Evolutionary conservation across 2,113 vertebrate genomes (phyloP).

Genomic region (Corynorhinus townsendii): DNA sequence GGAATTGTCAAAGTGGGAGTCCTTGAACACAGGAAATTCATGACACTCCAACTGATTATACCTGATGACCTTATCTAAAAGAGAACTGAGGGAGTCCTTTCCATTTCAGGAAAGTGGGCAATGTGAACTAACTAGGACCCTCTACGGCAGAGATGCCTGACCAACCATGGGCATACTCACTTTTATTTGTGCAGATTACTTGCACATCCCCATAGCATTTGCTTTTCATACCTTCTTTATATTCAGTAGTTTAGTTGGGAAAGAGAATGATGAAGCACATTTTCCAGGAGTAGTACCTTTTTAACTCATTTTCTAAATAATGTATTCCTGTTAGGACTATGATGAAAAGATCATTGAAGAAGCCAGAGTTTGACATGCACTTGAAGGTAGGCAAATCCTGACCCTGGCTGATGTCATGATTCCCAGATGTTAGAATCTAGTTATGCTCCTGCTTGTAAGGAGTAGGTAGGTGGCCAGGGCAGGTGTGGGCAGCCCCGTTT

Average conservation of each 20-base stretch:
- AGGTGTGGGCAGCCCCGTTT: not conserved
- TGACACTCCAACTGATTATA: constrained; percentile 49
- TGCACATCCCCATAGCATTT: not conserved
- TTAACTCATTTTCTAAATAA: not conserved
- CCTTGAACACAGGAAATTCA: constrained; percentile 48
- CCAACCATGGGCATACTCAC: accelerated
- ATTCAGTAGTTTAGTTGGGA: not conserved
- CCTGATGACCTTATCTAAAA: constrained; percentile 54
- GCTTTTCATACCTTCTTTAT: not conserved
- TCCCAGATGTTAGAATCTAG: not conserved
- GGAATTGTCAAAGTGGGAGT: constrained; percentile 44
- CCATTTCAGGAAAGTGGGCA: constrained; percentile 36
- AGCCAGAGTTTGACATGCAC: not conserved
- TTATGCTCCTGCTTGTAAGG: not conserved
- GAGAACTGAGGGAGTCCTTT: constrained; percentile 46
- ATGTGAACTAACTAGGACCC: not conserved
- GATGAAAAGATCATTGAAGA: not conserved
- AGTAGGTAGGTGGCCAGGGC: not conserved
- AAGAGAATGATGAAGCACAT: accelerated
- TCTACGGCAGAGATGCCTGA: not conserved
- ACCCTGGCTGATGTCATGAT: accelerated
- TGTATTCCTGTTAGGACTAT: not conserved
- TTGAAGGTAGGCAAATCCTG: not conserved
- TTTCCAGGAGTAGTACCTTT: not conserved
- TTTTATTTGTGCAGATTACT: not conserved